These are phyloP conservation scores for Gobius niger DNA, from an alignment of 2,113 vertebrate genomes.

Conservation along the genomic window DNA sequence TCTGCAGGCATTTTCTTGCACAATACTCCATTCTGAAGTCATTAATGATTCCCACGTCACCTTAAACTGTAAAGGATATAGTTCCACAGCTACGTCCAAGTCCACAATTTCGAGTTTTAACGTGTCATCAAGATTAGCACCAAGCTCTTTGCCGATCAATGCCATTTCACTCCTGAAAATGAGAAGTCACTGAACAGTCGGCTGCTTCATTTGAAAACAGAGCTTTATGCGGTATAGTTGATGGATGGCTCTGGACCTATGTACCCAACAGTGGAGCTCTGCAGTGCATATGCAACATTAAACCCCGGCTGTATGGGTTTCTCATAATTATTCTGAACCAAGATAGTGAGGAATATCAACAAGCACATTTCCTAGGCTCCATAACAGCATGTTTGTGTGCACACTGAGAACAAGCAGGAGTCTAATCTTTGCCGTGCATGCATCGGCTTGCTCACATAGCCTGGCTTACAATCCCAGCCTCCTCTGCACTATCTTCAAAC, in stretches of 20 bases:
- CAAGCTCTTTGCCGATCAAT: constrained; percentile 39
- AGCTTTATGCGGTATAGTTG: constrained; percentile 10
- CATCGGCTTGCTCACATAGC: constrained; percentile 49
- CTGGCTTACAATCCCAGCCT: constrained; percentile 35
- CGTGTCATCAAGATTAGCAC: constrained; percentile 12
- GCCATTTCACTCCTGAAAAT: constrained; percentile 39
- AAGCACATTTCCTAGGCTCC: constrained; percentile 1
- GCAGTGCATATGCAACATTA: constrained; percentile 11
- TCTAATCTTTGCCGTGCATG: constrained; percentile 54
- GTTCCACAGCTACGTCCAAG: neutral
- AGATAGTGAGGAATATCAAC: constrained; percentile 1
- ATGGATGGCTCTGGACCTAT: constrained; percentile 5
- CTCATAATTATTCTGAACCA: constrained; percentile 3
- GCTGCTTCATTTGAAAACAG: constrained; percentile 27
- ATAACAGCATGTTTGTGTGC: neutral
- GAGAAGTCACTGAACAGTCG: constrained; percentile 30
- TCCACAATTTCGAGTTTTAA: constrained; percentile 13
- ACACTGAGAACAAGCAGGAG: constrained; percentile 26
- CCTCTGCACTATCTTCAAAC: constrained; percentile 48
- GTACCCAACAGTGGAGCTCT: neutral
- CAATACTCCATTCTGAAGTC: neutral
- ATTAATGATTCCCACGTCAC: neutral
- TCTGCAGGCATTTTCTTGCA: neutral
- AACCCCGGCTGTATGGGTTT: neutral
- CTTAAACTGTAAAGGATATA: neutral